phyloP scores from a whole-genome alignment of 2,888 invertebrate genomes.

The Strigamia maritima region DNA sequence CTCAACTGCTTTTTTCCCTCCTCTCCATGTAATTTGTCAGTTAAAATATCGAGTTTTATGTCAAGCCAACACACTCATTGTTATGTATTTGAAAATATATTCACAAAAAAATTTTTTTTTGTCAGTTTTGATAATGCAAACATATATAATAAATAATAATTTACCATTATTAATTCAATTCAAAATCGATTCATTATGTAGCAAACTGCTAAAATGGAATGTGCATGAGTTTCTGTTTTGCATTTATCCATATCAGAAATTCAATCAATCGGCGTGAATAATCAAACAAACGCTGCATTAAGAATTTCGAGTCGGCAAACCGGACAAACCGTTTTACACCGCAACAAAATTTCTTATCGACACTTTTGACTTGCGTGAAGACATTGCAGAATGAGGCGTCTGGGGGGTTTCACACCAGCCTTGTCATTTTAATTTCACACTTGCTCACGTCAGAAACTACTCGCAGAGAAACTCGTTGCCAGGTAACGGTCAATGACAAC shows the following conservation, averaged over 20 bases:
- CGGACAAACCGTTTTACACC: background rate
- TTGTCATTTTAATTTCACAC: constrained; percentile 34
- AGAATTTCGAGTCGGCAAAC: background rate
- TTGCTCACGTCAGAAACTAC: constrained; percentile 28
- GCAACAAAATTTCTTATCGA: background rate
- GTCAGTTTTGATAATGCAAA: background rate
- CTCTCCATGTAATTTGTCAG: constrained; percentile 3
- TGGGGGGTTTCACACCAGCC: constrained; percentile 28
- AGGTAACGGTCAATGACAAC: constrained; percentile 25
- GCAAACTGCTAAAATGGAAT: background rate
- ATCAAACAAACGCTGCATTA: background rate
- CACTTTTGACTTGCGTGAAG: constrained; percentile 21
- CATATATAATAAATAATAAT: background rate
- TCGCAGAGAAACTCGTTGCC: background rate
- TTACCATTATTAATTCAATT: no score
- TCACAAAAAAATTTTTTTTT: background rate
- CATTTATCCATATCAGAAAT: background rate
- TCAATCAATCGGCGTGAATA: background rate
- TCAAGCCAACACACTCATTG: background rate
- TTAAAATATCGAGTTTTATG: constrained; percentile 28
- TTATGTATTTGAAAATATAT: background rate
- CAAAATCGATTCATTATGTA: background rate
- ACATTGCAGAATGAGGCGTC: constrained; percentile 27
- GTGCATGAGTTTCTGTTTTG: no score
- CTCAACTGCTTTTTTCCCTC: background rate